Evolutionary conservation across 2,888 invertebrate genomes (phyloP).

Genomic region (Caenorhabditis japonica): DNA sequence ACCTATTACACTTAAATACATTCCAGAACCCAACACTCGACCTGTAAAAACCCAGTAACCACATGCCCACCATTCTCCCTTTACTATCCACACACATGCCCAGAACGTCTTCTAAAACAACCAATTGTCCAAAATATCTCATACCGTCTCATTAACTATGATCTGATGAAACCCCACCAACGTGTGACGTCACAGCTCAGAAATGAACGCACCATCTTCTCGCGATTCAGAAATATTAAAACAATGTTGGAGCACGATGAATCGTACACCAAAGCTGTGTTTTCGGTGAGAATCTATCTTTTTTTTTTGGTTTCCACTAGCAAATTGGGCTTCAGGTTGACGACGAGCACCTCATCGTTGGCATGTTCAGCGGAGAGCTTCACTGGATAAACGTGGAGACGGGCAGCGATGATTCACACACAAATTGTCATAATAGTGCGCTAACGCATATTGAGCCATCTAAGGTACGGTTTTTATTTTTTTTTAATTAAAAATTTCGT

Average conservation of each 20-base stretch:
- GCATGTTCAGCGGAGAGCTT: slow-evolving; percentile 91
- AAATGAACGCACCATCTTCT: slow-evolving; percentile 88
- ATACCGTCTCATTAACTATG: slow-evolving; percentile 17
- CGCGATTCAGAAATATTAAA: slow-evolving; percentile 82
- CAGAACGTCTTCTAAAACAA: slow-evolving; percentile 84
- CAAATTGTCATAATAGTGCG: slow-evolving; percentile 88
- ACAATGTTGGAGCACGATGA: slow-evolving; percentile 84
- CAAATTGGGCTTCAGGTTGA: slow-evolving; percentile 78
- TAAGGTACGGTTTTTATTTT: slow-evolving; percentile 73
- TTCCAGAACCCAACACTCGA: slow-evolving; percentile 90
- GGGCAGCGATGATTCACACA: slow-evolving; percentile 85
- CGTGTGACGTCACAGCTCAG: slow-evolving; percentile 78
- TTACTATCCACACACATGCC: slow-evolving; percentile 94
- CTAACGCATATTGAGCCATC: slow-evolving; percentile 83
- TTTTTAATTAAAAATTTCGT: neutral
- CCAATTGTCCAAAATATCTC: slow-evolving; percentile 58
- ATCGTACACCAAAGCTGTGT: slow-evolving; percentile 83
- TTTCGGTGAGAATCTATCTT: slow-evolving; percentile 45
- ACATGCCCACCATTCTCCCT: slow-evolving; percentile 97
- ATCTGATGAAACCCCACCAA: slow-evolving; percentile 6
- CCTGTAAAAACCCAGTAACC: slow-evolving; percentile 96
- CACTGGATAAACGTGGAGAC: slow-evolving; percentile 88
- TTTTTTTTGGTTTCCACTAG: neutral
- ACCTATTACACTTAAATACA: too few relatives aligned
- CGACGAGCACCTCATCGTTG: slow-evolving; percentile 85